Evolutionary conservation across 2,888 invertebrate species (phyloP).

Genomic region (Platerodrilus igneus): DNA sequence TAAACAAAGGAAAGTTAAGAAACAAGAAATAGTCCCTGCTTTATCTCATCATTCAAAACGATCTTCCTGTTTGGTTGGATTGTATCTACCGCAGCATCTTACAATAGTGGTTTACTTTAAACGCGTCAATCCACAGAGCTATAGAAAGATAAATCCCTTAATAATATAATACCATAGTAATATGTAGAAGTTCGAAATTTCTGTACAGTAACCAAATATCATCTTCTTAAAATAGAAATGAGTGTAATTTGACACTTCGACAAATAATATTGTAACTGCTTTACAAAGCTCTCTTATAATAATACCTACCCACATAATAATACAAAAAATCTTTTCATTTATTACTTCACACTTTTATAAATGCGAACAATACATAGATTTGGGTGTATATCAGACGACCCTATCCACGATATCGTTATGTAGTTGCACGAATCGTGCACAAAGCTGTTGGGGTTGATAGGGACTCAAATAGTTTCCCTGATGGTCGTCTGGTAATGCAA

Average conservation of each 20-base stretch:
- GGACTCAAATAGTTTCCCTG: no score
- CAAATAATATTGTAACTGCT: conserved; percentile 36
- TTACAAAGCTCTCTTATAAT: conserved; percentile 39
- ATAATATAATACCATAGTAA: no score
- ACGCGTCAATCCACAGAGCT: no score
- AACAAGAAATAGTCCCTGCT: no score
- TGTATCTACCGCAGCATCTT: no score
- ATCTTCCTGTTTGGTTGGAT: no score
- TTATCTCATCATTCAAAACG: no score
- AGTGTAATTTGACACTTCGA: conserved; percentile 29
- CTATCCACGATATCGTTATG: conserved; percentile 35
- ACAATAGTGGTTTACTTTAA: no score
- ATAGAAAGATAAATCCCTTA: no score
- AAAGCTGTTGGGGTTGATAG: conserved; percentile 31
- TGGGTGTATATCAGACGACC: conserved; percentile 36
- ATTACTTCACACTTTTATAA: conserved; percentile 37
- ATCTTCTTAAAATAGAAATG: conserved; percentile 16
- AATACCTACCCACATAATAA: conserved; percentile 33
- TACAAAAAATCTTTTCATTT: conserved; percentile 31
- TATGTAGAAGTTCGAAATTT: no score
- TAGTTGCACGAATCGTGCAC: conserved; percentile 31
- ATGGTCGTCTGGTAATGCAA: conserved; percentile 26
- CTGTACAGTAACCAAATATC: no score
- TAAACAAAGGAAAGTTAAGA: no score
- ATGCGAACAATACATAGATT: conserved; percentile 28